Evolutionary conservation across 1,140 invertebrate species (phyloP), one percentile per base, ranked within the genome.

Genomic region (Aphelinus atriplicis): DNA sequence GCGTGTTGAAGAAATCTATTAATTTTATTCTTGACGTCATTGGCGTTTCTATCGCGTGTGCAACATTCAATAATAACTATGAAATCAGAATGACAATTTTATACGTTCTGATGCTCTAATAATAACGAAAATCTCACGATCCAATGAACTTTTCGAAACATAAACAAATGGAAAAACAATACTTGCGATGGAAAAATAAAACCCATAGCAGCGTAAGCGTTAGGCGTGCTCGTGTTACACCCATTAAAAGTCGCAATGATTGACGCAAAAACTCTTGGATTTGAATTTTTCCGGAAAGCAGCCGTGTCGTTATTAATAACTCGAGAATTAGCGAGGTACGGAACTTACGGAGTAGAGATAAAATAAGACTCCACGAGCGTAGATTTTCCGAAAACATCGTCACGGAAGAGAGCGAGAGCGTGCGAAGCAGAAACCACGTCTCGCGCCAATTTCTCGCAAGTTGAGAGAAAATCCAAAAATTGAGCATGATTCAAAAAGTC

Each of bases 341-440:
- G 70, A 75, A 75, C 66, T 70, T 42, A 51, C 51, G 9, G 51
- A 64, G 66, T 48, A 46, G 53, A 69, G 73, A 75, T 70, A 70
- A 70, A 75, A 75, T 75, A 75, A 75, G 73, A 74, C 50, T 63
- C 68, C 26, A 56, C 57, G 64, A 47, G n/a, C 65, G 47, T 51
- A 48, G n/a, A 70, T 70, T 75, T 75, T 70, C 67, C 10, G 67
- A 75, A 65, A 79, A 80, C 80, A 78, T 79, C 81, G 77, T 70
- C 62, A 64, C 51, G 57, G 64, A 73, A 74, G 60, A 65, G 66
- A 53, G 43, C 51, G 60, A 60, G 53, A 57, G 10, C 53, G 51
- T 1, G 55, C 46, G 46, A 46, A 26, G 26, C 26, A 26, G 26
- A 43, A 68, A 76, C 67, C 68, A 6, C 50, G 45, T 43, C 43